Percentiles rank a stretch among this genome's conserved stretches.
phyloP scores from a whole-genome alignment of 1,140 invertebrate genomes.

The Cotesia vestalis region DNA sequence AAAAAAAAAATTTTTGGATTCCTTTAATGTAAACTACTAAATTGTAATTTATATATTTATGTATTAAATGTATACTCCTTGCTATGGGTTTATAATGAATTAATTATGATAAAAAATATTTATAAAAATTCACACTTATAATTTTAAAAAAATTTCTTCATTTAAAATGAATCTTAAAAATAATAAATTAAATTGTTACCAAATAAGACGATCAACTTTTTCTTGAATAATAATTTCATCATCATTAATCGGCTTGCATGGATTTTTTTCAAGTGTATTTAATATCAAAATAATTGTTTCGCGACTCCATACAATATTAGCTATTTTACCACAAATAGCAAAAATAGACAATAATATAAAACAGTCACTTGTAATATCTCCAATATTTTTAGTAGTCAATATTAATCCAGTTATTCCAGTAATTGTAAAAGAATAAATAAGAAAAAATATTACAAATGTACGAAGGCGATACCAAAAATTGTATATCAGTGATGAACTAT shows the following conservation, averaged over 20 bases:
- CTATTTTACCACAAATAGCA: conserved; percentile 27
- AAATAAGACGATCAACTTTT: conserved; percentile 23
- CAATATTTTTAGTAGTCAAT: not conserved
- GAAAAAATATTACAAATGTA: conserved; percentile 16
- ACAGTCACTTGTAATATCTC: conserved; percentile 19
- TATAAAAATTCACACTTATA: too few species aligned
- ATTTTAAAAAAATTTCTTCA: too few species aligned
- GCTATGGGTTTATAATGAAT: too few species aligned
- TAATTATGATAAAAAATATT: too few species aligned
- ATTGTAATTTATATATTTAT: too few species aligned
- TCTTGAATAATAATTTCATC: conserved; percentile 15
- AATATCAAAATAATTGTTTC: conserved; percentile 25
- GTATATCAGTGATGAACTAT: not conserved
- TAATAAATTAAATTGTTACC: not conserved
- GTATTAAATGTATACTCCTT: too few species aligned
- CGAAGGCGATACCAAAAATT: not conserved
- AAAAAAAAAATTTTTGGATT: too few species aligned
- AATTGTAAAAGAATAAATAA: conserved; percentile 29
- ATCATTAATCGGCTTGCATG: conserved; percentile 21
- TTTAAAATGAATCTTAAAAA: not conserved
- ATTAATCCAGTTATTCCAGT: conserved; percentile 26
- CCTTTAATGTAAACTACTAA: too few species aligned
- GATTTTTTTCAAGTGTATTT: conserved; percentile 11
- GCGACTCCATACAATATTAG: conserved; percentile 26
- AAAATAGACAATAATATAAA: conserved; percentile 31